phyloP scores from a whole-genome alignment of 2,113 vertebrate genomes.

The Cryptomyrus ogoouensis region DNA sequence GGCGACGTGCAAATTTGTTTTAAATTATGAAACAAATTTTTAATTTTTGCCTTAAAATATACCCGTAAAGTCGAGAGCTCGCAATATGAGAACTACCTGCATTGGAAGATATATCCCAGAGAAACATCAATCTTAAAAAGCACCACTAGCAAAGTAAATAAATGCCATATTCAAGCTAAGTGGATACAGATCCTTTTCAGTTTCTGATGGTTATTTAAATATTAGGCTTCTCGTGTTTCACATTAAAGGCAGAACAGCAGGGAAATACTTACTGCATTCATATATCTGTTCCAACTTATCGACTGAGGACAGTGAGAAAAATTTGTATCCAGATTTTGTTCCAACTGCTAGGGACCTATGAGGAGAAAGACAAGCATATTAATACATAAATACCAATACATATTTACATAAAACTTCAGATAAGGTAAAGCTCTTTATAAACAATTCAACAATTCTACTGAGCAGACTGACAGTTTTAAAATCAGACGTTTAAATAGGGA shows the following conservation, averaged over 20 bases:
- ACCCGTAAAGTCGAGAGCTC: background rate
- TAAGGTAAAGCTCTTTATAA: background rate
- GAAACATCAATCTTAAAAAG: background rate
- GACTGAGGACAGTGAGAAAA: conserved; percentile 86
- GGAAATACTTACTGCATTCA: conserved; percentile 75
- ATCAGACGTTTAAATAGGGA: background rate
- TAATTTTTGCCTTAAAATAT: background rate
- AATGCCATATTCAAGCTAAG: background rate
- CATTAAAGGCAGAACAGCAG: background rate
- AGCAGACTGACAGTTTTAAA: background rate
- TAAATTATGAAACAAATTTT: background rate
- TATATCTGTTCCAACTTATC: conserved; percentile 91
- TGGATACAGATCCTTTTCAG: background rate
- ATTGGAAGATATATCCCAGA: background rate
- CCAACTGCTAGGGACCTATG: conserved; percentile 84
- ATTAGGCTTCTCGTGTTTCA: background rate
- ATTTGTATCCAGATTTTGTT: conserved; percentile 78
- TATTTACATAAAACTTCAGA: background rate
- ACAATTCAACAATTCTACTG: background rate
- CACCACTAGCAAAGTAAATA: background rate
- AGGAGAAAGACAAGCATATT: background rate
- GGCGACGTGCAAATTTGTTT: background rate
- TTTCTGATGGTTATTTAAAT: background rate
- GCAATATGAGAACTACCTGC: background rate
- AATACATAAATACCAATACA: conserved; percentile 21